phyloP scores from a whole-genome alignment of 2,113 vertebrate genomes.

The Mormoops blainvillei region DNA sequence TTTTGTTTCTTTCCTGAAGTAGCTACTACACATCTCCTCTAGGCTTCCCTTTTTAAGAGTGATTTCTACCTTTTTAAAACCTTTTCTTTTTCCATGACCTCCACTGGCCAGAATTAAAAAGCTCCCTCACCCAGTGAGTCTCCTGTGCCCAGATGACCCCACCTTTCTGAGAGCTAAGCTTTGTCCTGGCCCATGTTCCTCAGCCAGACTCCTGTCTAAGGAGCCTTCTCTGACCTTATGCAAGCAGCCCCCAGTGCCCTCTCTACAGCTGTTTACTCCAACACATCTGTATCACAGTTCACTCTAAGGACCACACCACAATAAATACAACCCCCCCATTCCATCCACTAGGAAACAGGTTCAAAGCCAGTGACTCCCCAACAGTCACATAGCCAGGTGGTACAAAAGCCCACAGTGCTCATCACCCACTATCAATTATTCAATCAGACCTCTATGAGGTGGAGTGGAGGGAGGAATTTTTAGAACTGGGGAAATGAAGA shows the following conservation, averaged over 20 bases:
- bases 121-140: neutral
- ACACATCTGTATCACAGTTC: fast-evolving
- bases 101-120: neutral
- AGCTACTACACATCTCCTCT: neutral
- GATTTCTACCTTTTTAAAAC: neutral
- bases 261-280: neutral
- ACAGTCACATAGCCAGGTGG: slow-evolving; percentile 46
- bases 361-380: slow-evolving; percentile 46
- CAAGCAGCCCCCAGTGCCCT: neutral
- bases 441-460: neutral
- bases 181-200: neutral
- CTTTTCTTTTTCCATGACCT: neutral
- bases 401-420: neutral
- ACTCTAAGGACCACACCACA: neutral
- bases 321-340: neutral
- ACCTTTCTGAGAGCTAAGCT: neutral
- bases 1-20: neutral
- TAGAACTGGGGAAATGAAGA: neutral
- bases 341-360: slow-evolving; percentile 20
- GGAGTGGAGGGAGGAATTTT: fast-evolving
- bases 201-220: neutral
- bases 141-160: neutral
- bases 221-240: neutral
- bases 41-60: neutral
- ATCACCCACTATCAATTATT: neutral